Evolutionary conservation across 64 coral and sea anemone species (phyloP), one percentile per base, ranked within the genome.

Genomic region (Exaiptasia diaphana): DNA sequence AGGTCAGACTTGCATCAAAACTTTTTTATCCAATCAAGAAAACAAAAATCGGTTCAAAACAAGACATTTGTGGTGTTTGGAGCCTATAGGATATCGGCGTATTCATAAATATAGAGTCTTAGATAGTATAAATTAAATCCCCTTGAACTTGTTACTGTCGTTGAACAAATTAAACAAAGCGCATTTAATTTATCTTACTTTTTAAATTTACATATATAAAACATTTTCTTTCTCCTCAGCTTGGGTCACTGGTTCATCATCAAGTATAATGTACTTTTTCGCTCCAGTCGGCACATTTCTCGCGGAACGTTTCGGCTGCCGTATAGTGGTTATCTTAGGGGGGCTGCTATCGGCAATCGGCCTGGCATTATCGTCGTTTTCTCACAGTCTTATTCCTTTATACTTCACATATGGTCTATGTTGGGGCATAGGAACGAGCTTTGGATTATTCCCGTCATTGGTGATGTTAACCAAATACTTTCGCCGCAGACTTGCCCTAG

Each of bases 211-310:
- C n/a, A n/a, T n/a, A n/a, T n/a, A n/a, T n/a, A n/a, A n/a, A n/a
- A n/a, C n/a, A 5, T 44, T 32, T 65, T 32, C 22, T 10, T 81
- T 32, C 45, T 46, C 20, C 1, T 14, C 41, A 83, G 80, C 80
- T 38, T 83, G 80, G 80, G 64, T 83, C n/a, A 50, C 46, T 22
- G 68, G 63, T 0, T 34, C 71, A 1, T 31, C 80, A 11, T 70
- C 80, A 4, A 83, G 80, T 26, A 49, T 57, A 17, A 83, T 83
- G 80, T 83, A 83, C 45, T 46, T 83, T 5, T 83, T 83, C 49
- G 80, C 80, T 34, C 63, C 80, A 39, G 15, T 83, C 4, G 48
- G 34, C 33, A 83, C 80, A 1, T 41, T 38, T 4, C 80, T 83
- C 20, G 64, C 60, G 18, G 80, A 83, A 54, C 45, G 34, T 27